Percentiles rank a stretch among this genome's conserved stretches.
These are phyloP conservation scores for Laupala kohalensis DNA, from an alignment of 1,140 invertebrate species.

Conservation along the genomic window DNA sequence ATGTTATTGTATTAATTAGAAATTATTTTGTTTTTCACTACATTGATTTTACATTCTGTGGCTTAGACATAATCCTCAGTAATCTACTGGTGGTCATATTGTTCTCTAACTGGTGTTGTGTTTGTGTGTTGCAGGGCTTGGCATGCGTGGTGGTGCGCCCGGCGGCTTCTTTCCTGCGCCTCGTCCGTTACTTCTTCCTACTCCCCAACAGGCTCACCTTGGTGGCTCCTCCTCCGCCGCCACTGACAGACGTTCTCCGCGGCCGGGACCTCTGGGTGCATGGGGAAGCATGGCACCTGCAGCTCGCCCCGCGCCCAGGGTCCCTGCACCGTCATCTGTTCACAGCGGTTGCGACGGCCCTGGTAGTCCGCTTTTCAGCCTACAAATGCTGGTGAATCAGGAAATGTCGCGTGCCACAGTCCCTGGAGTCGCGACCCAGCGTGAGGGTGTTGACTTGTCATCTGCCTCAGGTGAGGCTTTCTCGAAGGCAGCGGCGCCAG, in stretches of 20 bases:
- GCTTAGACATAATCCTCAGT: too few species aligned
- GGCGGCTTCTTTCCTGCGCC: too few species aligned
- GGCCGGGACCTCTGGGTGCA: neutral
- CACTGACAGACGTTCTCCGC: slow-evolving; percentile 5
- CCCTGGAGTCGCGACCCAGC: slow-evolving; percentile 1
- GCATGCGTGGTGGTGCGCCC: too few species aligned
- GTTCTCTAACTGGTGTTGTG: too few species aligned
- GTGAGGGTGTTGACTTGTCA: slow-evolving; percentile 12
- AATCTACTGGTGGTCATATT: too few species aligned
- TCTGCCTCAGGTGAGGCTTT: neutral
- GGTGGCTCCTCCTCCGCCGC: neutral
- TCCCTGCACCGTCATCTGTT: neutral
- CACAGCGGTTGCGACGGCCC: neutral
- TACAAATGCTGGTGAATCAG: slow-evolving; percentile 16
- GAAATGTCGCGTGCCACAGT: slow-evolving; percentile 9
- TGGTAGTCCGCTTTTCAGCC: slow-evolving; percentile 13
- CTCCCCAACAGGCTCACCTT: slow-evolving; percentile 11
- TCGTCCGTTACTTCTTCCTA: too few species aligned
- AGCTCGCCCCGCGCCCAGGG: neutral
- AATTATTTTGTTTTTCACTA: too few species aligned
- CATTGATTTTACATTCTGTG: too few species aligned
- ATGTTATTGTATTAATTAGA: too few species aligned
- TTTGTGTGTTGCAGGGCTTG: too few species aligned
- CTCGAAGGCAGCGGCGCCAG: neutral
- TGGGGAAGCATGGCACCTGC: slow-evolving; percentile 2